Evolutionary conservation across 37 sponge, comb jelly and placozoan genomes (phyloP).

Genomic region (Oopsacas minuta): DNA sequence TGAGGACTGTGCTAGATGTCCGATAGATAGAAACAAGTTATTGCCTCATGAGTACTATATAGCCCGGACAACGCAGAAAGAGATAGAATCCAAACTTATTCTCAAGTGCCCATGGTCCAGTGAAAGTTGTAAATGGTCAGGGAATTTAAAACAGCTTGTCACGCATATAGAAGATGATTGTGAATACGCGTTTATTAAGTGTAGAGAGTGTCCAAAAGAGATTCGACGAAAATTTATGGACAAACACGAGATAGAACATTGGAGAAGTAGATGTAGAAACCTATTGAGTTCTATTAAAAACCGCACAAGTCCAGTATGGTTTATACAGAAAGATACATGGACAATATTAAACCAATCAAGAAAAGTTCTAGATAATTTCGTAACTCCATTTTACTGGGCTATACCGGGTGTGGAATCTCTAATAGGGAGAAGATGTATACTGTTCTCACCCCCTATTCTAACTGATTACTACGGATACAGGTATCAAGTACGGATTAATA

Average conservation of each 20-base stretch:
- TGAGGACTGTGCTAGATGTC: not conserved
- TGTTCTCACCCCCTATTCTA: not conserved
- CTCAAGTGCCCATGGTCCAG: not conserved
- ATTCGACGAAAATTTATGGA: conserved; percentile 7
- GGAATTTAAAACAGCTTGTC: not conserved
- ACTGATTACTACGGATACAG: conserved; percentile 8
- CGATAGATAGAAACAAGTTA: not conserved
- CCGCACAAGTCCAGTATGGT: not conserved
- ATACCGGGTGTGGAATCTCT: not conserved
- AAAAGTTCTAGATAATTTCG: not conserved
- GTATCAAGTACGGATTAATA: not conserved
- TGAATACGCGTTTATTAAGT: not conserved
- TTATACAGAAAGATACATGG: not conserved
- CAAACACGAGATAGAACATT: conserved; percentile 16
- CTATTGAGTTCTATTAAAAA: conserved; percentile 6
- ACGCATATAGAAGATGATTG: not conserved
- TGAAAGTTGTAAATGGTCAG: conserved; percentile 1
- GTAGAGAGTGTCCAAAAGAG: not conserved
- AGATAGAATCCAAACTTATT: not conserved
- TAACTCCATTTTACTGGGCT: conserved; percentile 11
- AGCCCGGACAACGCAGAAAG: not conserved
- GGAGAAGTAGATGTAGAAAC: conserved; percentile 13
- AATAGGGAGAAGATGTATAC: not conserved
- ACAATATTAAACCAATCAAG: not conserved
- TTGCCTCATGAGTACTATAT: not conserved